phyloP scores from a whole-genome alignment of 2,797 vertebrate species.

The Phrynocephalus vlangalii region DNA sequence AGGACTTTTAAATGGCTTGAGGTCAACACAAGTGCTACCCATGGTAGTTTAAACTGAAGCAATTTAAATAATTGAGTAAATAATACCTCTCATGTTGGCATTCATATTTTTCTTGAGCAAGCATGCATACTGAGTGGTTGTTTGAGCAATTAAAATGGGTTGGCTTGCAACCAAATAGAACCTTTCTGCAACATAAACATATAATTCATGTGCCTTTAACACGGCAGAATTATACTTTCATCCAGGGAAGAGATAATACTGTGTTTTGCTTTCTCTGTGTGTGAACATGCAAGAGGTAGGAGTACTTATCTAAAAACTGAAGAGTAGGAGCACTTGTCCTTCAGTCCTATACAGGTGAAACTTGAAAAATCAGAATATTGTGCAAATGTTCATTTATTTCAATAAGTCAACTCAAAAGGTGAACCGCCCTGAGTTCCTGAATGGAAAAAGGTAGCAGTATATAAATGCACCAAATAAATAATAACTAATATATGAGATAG shows the following conservation, averaged over 20 bases:
- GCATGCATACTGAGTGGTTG: too few species aligned
- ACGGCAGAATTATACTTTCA: background rate
- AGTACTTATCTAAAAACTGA: background rate
- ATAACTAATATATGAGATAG: too few species aligned
- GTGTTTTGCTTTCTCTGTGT: background rate
- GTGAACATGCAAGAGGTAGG: background rate
- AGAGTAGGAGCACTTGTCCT: background rate
- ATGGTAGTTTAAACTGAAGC: background rate
- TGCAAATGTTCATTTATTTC: too few species aligned
- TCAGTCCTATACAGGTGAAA: too few species aligned
- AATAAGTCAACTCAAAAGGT: too few species aligned
- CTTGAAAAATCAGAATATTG: too few species aligned
- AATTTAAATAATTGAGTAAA: background rate
- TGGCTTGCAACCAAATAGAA: background rate
- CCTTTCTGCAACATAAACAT: background rate
- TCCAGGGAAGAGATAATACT: background rate
- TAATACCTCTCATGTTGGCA: background rate
- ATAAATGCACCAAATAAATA: too few species aligned
- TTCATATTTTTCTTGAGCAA: constrained; percentile 10
- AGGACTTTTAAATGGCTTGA: background rate
- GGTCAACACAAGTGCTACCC: background rate
- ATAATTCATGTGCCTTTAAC: background rate
- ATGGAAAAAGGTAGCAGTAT: too few species aligned
- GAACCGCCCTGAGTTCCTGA: too few species aligned
- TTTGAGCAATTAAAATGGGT: background rate